Percentiles rank a stretch among this genome's conserved stretches.
phyloP scores from a whole-genome alignment of 2,888 invertebrate genomes.

The Cabera pusaria region DNA sequence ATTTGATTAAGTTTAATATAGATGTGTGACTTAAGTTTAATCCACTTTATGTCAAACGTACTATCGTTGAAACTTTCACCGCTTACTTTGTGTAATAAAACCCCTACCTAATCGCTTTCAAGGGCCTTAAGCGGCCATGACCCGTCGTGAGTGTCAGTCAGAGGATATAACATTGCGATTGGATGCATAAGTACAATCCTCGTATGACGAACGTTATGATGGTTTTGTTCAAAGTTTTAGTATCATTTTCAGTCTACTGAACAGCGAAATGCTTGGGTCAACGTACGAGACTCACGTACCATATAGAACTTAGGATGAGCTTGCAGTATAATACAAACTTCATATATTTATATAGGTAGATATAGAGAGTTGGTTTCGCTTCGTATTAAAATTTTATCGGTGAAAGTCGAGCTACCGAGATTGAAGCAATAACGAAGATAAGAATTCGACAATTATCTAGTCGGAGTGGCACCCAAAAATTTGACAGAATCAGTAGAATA shows the following conservation, averaged over 20 bases:
- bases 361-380: no score
- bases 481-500: conserved; percentile 28
- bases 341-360: no score
- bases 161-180: conserved; percentile 53
- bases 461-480: conserved; percentile 13
- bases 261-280: conserved; percentile 27
- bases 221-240: conserved; percentile 35
- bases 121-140: conserved; percentile 82
- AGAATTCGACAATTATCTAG: conserved; percentile 22
- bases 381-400: conserved; percentile 17
- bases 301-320: no score
- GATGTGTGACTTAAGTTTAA: conserved; percentile 33
- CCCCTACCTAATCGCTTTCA: conserved; percentile 69
- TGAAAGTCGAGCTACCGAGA: conserved; percentile 19
- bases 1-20: conserved; percentile 42
- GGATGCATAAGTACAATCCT: conserved; percentile 51
- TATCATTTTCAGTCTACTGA: conserved; percentile 42
- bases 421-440: conserved; percentile 15
- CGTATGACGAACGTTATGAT: conserved; percentile 28
- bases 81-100: conserved; percentile 62
- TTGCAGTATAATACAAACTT: no score
- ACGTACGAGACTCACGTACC: no score
- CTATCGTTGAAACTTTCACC: conserved; percentile 50
- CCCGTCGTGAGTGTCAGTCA: conserved; percentile 61
- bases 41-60: conserved; percentile 44